Percentiles rank a stretch among this genome's conserved stretches.
These are phyloP conservation scores for Chydorus sphaericus DNA, from an alignment of 2,888 invertebrate genomes.

Conservation along the genomic window DNA sequence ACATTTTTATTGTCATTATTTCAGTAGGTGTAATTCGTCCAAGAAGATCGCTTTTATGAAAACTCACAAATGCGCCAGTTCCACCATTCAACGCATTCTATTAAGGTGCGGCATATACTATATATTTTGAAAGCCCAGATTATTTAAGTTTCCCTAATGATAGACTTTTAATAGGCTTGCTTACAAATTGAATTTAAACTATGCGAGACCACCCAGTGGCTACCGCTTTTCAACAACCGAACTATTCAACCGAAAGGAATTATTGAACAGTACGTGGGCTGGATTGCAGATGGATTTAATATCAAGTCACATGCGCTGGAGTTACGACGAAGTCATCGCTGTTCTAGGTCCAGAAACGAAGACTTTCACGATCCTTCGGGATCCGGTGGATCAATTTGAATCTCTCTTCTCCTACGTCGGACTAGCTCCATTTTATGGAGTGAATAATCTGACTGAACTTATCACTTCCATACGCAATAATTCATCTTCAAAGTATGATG, in stretches of 20 bases:
- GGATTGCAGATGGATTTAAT: constrained; percentile 21
- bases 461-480: background rate
- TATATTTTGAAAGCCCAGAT: no score
- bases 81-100: no score
- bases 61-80: no score
- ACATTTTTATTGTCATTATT: no score
- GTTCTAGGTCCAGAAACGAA: constrained; percentile 21
- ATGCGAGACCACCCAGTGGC: no score
- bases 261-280: constrained; percentile 15
- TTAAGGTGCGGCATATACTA: no score
- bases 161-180: no score
- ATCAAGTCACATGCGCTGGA: constrained; percentile 22
- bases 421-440: constrained; percentile 20
- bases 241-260: constrained; percentile 19
- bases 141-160: no score
- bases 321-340: constrained; percentile 18
- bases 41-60: no score
- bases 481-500: background rate
- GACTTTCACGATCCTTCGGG: constrained; percentile 21
- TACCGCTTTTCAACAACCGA: no score
- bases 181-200: no score
- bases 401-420: constrained; percentile 23
- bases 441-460: constrained; percentile 14
- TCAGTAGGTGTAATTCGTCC: no score
- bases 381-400: constrained; percentile 23